Evolutionary conservation across 2,797 vertebrate genomes (phyloP).

Genomic region (Paramormyrops hopkinsi): DNA sequence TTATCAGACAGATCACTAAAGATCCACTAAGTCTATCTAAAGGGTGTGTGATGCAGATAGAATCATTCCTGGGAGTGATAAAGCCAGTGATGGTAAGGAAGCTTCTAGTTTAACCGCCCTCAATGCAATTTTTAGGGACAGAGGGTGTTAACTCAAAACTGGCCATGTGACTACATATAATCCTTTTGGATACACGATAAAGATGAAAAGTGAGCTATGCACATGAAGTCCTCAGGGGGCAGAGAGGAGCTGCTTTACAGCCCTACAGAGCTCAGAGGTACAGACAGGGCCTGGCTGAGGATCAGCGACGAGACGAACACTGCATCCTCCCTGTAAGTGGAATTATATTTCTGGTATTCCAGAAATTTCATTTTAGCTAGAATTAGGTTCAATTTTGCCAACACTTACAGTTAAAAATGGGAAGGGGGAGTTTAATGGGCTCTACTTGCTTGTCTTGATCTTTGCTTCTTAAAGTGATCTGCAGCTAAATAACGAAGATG

Average conservation of each 20-base stretch:
- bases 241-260: not conserved
- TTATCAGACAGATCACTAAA: not conserved
- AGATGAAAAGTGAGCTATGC: not conserved
- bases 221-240: not conserved
- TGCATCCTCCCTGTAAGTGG: not conserved
- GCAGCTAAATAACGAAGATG: not conserved
- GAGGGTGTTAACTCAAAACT: not conserved
- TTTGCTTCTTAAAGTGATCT: not conserved
- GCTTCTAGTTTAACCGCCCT: not conserved
- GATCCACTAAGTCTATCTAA: not conserved
- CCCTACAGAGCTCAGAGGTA: not conserved
- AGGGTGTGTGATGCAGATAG: not conserved
- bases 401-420: not conserved
- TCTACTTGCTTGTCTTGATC: not conserved
- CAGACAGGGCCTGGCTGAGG: not conserved
- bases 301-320: not conserved
- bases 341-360: not conserved
- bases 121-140: not conserved
- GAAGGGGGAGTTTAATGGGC: not conserved
- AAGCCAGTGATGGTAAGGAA: not conserved
- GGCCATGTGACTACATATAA: not conserved
- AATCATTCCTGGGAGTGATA: not conserved
- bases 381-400: not conserved
- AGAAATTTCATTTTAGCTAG: not conserved
- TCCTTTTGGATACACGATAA: not conserved